phyloP scores from a whole-genome alignment of 2,888 invertebrate species.

The Sarcophaga variegata region DNA sequence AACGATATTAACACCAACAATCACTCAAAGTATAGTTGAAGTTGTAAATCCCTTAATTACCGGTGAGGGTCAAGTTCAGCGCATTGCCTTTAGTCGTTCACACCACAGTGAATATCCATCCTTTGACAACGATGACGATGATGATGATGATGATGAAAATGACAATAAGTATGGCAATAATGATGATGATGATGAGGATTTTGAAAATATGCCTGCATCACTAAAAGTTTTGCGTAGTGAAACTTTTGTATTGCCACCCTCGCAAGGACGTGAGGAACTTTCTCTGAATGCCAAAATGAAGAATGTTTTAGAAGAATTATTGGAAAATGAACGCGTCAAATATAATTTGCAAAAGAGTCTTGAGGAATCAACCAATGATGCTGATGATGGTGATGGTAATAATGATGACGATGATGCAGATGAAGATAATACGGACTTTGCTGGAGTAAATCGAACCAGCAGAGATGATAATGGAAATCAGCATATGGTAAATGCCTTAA shows the following conservation, averaged over 20 bases:
- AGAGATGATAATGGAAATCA: conserved; percentile 78
- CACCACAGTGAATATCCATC: conserved; percentile 76
- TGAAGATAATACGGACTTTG: conserved; percentile 75
- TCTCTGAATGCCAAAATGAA: conserved; percentile 82
- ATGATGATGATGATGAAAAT: conserved; percentile 26
- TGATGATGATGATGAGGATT: conserved; percentile 56
- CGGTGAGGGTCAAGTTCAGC: conserved; percentile 80
- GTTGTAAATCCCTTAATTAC: conserved; percentile 81
- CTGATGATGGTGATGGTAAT: conserved; percentile 70
- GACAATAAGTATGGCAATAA: neutral
- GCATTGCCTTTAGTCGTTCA: conserved; percentile 80
- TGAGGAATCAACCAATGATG: conserved; percentile 75
- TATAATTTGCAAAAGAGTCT: conserved; percentile 82
- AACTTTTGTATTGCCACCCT: conserved; percentile 75
- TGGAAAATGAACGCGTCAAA: conserved; percentile 81
- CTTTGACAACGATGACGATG: conserved; percentile 74
- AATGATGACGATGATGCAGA: conserved; percentile 72
- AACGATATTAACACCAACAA: conserved; percentile 21
- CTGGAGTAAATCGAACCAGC: conserved; percentile 40
- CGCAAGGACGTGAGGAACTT: conserved; percentile 74
- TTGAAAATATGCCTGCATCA: conserved; percentile 55
- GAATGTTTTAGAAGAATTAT: conserved; percentile 81
- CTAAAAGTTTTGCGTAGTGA: conserved; percentile 75
- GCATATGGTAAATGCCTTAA: conserved; percentile 76
- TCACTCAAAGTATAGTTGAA: conserved; percentile 80